Percentiles rank a stretch among this genome's conserved stretches.
Evolutionary conservation across 2,797 vertebrate genomes (phyloP).

Genomic region (Morelia viridis): DNA sequence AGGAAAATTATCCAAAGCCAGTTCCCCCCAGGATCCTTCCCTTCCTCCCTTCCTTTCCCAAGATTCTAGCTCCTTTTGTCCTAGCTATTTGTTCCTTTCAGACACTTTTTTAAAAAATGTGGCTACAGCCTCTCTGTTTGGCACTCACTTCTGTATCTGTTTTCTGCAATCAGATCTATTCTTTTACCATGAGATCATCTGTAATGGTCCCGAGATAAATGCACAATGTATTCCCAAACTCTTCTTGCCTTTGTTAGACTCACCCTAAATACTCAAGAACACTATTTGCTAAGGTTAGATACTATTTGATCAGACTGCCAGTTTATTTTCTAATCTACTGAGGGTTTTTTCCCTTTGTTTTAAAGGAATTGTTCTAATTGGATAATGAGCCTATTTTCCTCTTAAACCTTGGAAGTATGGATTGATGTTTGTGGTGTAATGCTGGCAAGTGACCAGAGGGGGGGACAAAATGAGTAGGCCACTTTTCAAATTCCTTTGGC

Average conservation of each 20-base stretch:
- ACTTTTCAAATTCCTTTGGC: neutral
- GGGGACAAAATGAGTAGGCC: no score
- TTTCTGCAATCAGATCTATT: neutral
- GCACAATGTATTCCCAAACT: neutral
- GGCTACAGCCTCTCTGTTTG: neutral
- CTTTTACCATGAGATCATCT: neutral
- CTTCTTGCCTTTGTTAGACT: neutral
- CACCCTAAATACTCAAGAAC: neutral
- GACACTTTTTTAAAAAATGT: neutral
- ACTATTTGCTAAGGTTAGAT: neutral
- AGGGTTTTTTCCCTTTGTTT: neutral
- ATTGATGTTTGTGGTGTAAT: neutral
- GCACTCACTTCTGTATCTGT: neutral
- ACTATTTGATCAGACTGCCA: neutral
- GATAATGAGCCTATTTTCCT: neutral
- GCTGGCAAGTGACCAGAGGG: neutral
- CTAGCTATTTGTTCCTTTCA: neutral
- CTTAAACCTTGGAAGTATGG: neutral
- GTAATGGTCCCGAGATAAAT: neutral
- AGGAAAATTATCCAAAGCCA: neutral
- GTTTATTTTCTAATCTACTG: neutral
- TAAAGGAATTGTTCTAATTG: neutral
- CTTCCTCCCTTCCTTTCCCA: neutral
- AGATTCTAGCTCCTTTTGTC: neutral
- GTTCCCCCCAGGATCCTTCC: neutral